Percentiles rank a stretch among this genome's conserved stretches.
phyloP scores from a whole-genome alignment of 2,113 vertebrate species.

The Excalfactoria chinensis region DNA sequence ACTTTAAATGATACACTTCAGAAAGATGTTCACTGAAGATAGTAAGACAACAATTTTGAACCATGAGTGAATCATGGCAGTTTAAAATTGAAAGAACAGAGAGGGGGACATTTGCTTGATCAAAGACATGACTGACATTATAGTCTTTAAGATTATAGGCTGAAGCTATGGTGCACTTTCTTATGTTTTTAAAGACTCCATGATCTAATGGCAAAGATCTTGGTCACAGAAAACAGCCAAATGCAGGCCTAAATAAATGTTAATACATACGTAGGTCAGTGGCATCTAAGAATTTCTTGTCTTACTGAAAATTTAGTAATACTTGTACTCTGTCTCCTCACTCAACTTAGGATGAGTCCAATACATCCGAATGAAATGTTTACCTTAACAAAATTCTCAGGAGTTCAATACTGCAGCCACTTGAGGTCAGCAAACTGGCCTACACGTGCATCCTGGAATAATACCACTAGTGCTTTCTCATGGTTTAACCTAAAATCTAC shows the following conservation, averaged over 20 bases:
- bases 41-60: neutral
- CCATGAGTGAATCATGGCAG: neutral
- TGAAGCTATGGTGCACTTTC: neutral
- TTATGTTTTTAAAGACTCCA: neutral
- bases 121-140: neutral
- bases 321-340: neutral
- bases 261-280: neutral
- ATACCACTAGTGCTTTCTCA: rapidly evolving
- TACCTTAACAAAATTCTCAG: neutral
- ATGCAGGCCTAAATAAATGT: neutral
- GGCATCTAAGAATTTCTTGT: neutral
- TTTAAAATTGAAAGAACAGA: neutral
- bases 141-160: neutral
- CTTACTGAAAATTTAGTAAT: neutral
- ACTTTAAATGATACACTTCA: neutral
- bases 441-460: neutral
- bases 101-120: neutral
- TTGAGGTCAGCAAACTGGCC: neutral
- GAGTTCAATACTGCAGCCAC: neutral
- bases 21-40: neutral
- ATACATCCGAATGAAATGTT: neutral
- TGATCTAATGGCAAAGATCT: neutral
- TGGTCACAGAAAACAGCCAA: neutral
- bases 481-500: no score
- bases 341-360: neutral